Base-by-base conservation (phyloP, 2,113 vertebrate genomes). In the Muntiacus muntjak region DNA sequence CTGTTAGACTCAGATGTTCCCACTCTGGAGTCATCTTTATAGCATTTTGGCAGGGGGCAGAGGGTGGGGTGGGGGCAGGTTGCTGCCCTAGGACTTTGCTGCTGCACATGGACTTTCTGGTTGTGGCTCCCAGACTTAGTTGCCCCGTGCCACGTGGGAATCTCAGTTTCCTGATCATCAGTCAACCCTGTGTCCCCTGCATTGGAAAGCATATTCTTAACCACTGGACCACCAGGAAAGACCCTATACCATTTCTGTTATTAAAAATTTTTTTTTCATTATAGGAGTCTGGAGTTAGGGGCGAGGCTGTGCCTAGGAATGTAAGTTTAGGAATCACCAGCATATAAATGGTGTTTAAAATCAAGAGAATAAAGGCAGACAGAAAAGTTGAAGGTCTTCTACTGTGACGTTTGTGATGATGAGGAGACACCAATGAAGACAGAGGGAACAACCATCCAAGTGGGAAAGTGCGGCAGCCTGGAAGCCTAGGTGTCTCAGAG, bases 61-160 rank as follows among this genome's bases (percentile, higher is more conserved):
- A 17, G 64, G 4, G 0, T 54, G n/a, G 64, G 2, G 0, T 54
- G 16, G 64, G 33, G 19, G 67, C 5, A 2, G n/a, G n/a, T 21
- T 12, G 23, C 71, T 76, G 36, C 36, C 2, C 71, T 40, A 43
- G 71, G 71, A 43, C 71, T 74, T 13, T 14, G 11, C 36, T 14
- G 23, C 71, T 25, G 36, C 36, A 40, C 36, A 26, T 6, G 1
- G 23, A 76, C 71, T 76, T 43, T 25, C 36, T 25, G 43, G 36
- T 23, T 74, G 71, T 74, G 21, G 71, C 71, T 43, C 23, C 5
- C 36, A 26, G 71, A 23, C 36, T 25, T 43, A 43, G 23, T 7
- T 76, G 71, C 36, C 71, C 71, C 36, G 6, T 76, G 36, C 12
- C 71, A 43, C 3, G 13, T 76, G 36, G 23, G 71, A 43, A 43